Conservation (phyloP, 2,113 vertebrate species). For the Phaetusa simplex region DNA sequence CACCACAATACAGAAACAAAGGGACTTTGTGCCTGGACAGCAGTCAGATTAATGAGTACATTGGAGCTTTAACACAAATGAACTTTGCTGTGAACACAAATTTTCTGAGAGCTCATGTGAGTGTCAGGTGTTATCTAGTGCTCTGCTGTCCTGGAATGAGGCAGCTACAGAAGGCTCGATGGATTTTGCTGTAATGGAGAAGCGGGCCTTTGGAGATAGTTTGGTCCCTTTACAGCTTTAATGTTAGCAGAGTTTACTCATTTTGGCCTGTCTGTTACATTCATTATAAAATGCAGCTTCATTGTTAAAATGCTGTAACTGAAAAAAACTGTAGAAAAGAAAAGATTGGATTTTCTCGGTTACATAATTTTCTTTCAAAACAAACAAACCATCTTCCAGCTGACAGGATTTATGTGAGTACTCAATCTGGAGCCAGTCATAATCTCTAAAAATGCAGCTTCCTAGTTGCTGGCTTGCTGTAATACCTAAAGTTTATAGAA, state of each 20-base stretch:
- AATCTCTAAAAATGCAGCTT: not conserved
- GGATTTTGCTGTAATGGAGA: not conserved
- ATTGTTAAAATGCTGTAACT: not conserved
- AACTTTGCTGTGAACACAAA: not conserved
- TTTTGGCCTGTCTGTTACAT: not conserved
- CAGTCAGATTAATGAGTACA: not conserved
- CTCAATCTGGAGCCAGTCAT: not conserved
- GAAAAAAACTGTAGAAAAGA: not conserved
- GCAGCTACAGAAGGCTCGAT: not conserved
- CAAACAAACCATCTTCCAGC: not conserved
- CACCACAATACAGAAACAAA: not conserved
- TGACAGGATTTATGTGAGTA: not conserved
- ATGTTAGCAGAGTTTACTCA: not conserved
- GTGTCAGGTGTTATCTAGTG: not conserved
- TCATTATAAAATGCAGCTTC: not conserved
- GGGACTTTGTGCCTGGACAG: not conserved
- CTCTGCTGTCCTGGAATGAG: not conserved
- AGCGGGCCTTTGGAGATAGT: not conserved
- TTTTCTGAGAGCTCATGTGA: not conserved
- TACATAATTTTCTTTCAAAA: conserved; percentile 7
- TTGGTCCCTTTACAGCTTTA: not conserved
- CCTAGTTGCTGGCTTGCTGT: not conserved
- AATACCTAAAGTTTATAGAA: not conserved
- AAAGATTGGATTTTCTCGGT: not conserved
- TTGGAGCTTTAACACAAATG: not conserved